These are phyloP conservation scores for Mergus octosetaceus DNA, from an alignment of 2,797 vertebrate genomes.

Conservation along the genomic window DNA sequence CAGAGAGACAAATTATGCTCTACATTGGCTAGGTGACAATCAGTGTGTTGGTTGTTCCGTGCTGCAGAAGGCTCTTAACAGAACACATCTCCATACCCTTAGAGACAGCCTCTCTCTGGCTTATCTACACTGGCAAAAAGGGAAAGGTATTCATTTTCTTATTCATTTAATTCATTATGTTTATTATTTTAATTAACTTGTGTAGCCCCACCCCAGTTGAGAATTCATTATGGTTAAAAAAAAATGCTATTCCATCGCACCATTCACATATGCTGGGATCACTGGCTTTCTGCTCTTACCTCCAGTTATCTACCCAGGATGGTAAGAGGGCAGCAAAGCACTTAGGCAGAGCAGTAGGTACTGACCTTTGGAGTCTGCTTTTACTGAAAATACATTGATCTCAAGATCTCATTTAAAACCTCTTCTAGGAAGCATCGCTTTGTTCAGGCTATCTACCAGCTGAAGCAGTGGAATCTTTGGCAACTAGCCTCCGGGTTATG, in stretches of 20 bases:
- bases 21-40: background rate
- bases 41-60: background rate
- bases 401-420: background rate
- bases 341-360: background rate
- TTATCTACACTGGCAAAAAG: background rate
- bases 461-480: background rate
- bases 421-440: background rate
- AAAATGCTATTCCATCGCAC: background rate
- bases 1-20: background rate
- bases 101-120: background rate
- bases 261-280: background rate
- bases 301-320: background rate
- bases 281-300: background rate
- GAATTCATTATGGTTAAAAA: background rate
- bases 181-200: slow-evolving; percentile 15
- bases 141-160: background rate
- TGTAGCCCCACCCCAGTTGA: background rate
- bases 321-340: background rate
- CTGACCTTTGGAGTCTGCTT: background rate
- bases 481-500: background rate
- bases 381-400: slow-evolving; percentile 3
- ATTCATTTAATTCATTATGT: background rate
- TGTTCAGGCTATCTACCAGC: background rate
- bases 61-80: background rate
- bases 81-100: background rate